Conservation (phyloP, 2,113 vertebrate genomes). For the Dunckerocampus dactyliophorus region DNA sequence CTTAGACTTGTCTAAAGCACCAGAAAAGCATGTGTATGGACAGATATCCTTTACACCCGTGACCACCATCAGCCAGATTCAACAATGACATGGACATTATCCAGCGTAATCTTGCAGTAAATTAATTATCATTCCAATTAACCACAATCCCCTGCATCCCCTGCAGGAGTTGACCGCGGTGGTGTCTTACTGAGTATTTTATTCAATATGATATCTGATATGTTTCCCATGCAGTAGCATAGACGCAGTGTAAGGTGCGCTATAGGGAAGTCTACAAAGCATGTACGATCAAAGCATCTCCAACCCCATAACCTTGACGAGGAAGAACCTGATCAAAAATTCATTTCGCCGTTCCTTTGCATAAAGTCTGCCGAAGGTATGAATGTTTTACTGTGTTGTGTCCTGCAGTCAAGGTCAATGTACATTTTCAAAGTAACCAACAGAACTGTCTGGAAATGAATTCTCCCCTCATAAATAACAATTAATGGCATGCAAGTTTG, state of each 20-base stretch:
- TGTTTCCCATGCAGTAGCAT: background rate
- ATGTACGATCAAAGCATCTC: constrained; percentile 9
- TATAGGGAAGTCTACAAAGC: constrained; percentile 16
- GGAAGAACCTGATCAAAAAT: constrained; percentile 55
- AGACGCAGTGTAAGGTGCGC: background rate
- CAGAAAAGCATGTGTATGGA: constrained; percentile 31
- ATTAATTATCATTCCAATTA: constrained; percentile 71
- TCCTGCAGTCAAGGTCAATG: constrained; percentile 56
- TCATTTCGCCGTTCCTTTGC: constrained; percentile 55
- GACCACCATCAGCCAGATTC: constrained; percentile 58
- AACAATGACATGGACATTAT: constrained; percentile 72
- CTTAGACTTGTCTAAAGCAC: constrained; percentile 49
- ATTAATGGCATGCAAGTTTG: constrained; percentile 47
- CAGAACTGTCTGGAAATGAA: constrained; percentile 45
- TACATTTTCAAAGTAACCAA: constrained; percentile 45
- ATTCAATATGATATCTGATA: background rate
- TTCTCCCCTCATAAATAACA: constrained; percentile 62
- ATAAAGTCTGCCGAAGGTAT: constrained; percentile 65
- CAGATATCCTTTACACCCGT: constrained; percentile 36
- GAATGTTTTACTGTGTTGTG: constrained; percentile 55
- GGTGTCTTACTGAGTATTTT: background rate
- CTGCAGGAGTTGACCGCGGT: constrained; percentile 43
- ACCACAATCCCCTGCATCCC: constrained; percentile 34
- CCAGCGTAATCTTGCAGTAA: constrained; percentile 68
- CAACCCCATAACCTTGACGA: constrained; percentile 45